Evolutionary conservation across 2,797 vertebrate genomes (phyloP), one percentile per base, ranked within the genome.

Genomic region (Phataginus tricuspis): DNA sequence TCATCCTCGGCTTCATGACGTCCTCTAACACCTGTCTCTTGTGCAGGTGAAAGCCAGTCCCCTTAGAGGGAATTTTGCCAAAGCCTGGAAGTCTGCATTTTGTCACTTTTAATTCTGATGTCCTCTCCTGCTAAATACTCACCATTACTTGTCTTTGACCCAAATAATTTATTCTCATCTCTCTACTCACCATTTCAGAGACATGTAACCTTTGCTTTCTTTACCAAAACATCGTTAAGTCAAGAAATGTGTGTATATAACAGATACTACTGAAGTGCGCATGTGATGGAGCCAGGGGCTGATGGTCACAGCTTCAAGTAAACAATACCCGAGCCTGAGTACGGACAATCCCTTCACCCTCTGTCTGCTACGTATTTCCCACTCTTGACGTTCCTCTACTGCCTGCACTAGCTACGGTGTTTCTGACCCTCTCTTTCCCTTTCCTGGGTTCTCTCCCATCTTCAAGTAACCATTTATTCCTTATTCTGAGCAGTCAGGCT

Each of bases 381-480:
- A 57, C 19, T 86, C 37, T 72, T 69, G 5, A 27, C 74, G 87
- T 77, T 82, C 74, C 64, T 74, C 57, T 55, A 16, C 19, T 29
- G 2, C 79, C 59, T 10, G 19, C 13, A 42, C 9, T 74, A 68
- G 25, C 55, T 75, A 15, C 34, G 74, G 8, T 49, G 34, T 86
- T 93, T 86, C 57, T 95, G n/a, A 74, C 29, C 29, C 68, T 90
- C 21, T 79, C 16, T 64, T 95, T 90, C 55, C 31, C 27, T 91
- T 68, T 79, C n/a, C 27, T 79, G 16, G 2, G 39, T 61, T 78
- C 53, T 80, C 7, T 79, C 74, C 61, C 64, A 95, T 57, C 78
- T 94, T 89, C 72, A 89, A 80, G 59, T 78, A 94, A 80, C 45
- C 53, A 69, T 92, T 96, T 79, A 77, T 96, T 92, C 86, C 92